phyloP scores from a whole-genome alignment of 1,140 invertebrate species.

The Hyles euphorbiae region DNA sequence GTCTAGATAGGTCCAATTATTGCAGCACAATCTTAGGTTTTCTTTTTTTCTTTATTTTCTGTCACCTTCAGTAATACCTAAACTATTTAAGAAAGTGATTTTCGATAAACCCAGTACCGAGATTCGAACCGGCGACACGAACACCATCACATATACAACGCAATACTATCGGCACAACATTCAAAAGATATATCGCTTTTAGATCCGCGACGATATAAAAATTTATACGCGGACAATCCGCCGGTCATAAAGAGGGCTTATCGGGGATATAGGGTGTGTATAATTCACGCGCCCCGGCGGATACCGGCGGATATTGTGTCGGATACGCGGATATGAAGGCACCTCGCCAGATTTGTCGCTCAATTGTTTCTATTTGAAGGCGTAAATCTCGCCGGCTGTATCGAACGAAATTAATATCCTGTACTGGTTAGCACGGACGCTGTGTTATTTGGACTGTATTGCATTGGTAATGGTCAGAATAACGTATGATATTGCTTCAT shows the following conservation, averaged over 20 bases:
- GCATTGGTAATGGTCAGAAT: too few species aligned
- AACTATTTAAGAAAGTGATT: too few species aligned
- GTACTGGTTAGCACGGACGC: too few species aligned
- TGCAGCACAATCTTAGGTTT: too few species aligned
- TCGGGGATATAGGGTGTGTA: constrained; percentile 26
- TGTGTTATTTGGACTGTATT: too few species aligned
- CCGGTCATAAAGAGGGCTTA: constrained; percentile 32
- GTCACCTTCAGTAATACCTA: too few species aligned
- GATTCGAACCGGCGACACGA: too few species aligned
- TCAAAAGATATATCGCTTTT: constrained; percentile 22
- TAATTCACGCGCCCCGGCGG: constrained; percentile 32
- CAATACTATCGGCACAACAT: neutral
- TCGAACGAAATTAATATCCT: too few species aligned
- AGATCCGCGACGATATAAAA: constrained; percentile 36
- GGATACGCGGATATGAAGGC: constrained; percentile 21
- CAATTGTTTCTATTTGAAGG: constrained; percentile 18
- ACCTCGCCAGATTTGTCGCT: constrained; percentile 21
- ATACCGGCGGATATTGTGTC: constrained; percentile 22
- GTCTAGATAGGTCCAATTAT: too few species aligned
- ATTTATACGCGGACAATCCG: constrained; percentile 37
- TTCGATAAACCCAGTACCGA: too few species aligned
- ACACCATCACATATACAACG: neutral
- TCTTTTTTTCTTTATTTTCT: too few species aligned
- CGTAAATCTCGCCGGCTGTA: constrained; percentile 8
- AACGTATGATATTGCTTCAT: too few species aligned